Base-by-base conservation (phyloP, 2,113 vertebrate genomes). In the Oxyura jamaicensis region DNA sequence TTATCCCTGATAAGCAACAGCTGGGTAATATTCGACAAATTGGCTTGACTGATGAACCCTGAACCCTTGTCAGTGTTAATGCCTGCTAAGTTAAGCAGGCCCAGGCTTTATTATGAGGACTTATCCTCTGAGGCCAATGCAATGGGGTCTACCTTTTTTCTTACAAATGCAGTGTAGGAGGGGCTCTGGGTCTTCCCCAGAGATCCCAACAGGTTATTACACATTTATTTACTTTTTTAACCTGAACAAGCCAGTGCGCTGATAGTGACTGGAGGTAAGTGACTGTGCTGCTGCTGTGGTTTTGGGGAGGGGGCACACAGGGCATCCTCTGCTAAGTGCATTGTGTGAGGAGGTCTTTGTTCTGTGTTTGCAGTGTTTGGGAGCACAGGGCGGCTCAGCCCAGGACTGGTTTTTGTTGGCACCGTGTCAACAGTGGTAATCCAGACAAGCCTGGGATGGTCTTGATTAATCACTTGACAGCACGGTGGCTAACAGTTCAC, bases 11-110 rank as follows among this genome's bases (percentile, higher is more conserved):
- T 92, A 96, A 97, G 91, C 77, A 93, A 56, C 66, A 79, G 91
- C 81, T 85, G 86, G 91, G 74, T 96, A 92, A 89, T 87, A 71
- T 96, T 93, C 78, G 84, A 91, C 92, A 95, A 96, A 96, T 95
- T 97, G 94, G 86, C 94, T 91, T 92, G 81, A 84, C 91, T 92
- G 89, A 84, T 94, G 92, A 96, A 84, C 81, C 78, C 77, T 96
- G 93, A 95, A 85, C 86, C 93, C 83, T 85, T 85, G 88, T 95
- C 74, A 79, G 83, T 80, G 79, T 93, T 95, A 94, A 92, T 87
- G 86, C 71, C 78, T 86, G 58, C 86, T 80, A 94, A 92, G 74
- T 95, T 93, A 96, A 97, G 93, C 95, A 95, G 76, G 69, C 48
- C 86, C 66, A 62, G 76, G 73, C 80, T 85, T 89, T 93, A 89